Base-by-base conservation (phyloP, 2,797 vertebrate genomes). In the Babyrousa celebensis region DNA sequence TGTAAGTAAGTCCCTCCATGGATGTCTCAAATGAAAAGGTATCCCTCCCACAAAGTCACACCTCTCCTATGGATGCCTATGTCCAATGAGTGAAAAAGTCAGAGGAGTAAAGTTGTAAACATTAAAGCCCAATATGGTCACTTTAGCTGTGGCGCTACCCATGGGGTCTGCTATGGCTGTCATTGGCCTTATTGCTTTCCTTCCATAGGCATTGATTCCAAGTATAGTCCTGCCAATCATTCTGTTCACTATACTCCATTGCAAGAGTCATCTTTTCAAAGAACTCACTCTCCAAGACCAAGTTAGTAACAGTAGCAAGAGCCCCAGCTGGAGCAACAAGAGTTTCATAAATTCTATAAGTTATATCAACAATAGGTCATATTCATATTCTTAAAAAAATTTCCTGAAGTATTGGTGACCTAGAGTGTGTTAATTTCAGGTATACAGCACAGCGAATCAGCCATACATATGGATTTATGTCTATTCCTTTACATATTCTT, bases 171-270 rank as follows among this genome's bases (percentile, higher is more conserved):
- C 8, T 48, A 52, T 68, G 17, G 4, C 18, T 74, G 1, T 17
- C 12, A 63, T 21, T 17, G 5, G 8, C 11, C 67, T 40, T 16
- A 9, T 18, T 12, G 3, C 4, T 32, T 70, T 70, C 29, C 27
- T 91, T 32, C 40, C 71, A n/a, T 0, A 32, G 2, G 1, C 6
- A 40, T 1, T n/a, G 5, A 68, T 36, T 60, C 15, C 29, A 77
- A 71, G 18, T 11, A 2, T 6, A 58, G 23, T 20, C 2, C 3
- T 8, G 58, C n/a, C 1, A 60, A 7, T 27, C 1, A 12, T 65
- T 32, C 15, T 68, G n/a, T 16, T 68, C 21, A 71, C 18, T 56
- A n/a, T 84, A 32, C 63, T 68, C 62, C n/a, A 83, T 17, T 32
- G 16, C 0, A 25, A 8, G 36, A 36, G 36, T 21, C 6, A 10